phyloP scores from a whole-genome alignment of 2,113 vertebrate species.

The Catagonus wagneri region DNA sequence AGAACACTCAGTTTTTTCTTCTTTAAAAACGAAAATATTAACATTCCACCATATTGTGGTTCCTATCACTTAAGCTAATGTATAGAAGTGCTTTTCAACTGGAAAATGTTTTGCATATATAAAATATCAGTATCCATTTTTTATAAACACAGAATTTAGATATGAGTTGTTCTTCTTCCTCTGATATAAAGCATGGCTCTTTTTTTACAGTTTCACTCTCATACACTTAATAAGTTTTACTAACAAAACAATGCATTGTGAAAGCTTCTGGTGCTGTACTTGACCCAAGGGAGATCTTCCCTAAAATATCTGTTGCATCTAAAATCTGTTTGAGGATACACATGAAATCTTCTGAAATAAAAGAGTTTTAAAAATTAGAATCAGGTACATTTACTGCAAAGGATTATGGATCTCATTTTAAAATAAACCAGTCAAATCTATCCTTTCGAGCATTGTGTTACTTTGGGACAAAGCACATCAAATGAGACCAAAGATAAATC shows the following conservation, averaged over 20 bases:
- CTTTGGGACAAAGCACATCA: neutral
- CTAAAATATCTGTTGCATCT: neutral
- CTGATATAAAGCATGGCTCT: neutral
- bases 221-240: neutral
- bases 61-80: neutral
- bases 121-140: neutral
- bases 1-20: neutral
- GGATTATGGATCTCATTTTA: neutral
- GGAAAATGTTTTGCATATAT: neutral
- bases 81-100: neutral
- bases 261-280: neutral
- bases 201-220: neutral
- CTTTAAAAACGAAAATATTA: neutral
- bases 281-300: neutral
- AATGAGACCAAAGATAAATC: neutral
- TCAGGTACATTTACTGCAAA: neutral
- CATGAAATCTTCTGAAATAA: neutral
- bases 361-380: neutral
- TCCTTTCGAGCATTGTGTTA: neutral
- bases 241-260: neutral
- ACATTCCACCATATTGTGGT: neutral
- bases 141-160: neutral
- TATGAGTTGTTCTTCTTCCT: neutral
- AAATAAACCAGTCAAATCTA: neutral
- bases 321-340: neutral